phyloP scores from a whole-genome alignment of 64 coral and sea anemone species.

The Actinia tenebrosa region DNA sequence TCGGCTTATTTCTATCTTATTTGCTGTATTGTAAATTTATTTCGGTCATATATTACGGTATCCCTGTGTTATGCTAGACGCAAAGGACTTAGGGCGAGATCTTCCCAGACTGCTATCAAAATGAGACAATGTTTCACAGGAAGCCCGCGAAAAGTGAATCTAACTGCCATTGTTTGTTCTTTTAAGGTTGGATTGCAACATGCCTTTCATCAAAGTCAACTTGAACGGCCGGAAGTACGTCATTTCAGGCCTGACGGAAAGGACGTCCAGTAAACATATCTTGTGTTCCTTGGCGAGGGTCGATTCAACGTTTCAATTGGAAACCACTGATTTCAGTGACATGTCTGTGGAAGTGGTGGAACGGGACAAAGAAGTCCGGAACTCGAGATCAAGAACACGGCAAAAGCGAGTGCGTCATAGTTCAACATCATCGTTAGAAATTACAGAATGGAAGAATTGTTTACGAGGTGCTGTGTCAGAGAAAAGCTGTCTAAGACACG shows the following conservation, averaged over 20 bases:
- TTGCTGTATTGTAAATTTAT: no score
- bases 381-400: background rate
- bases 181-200: conserved; percentile 13
- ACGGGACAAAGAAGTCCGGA: conserved; percentile 5
- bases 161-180: background rate
- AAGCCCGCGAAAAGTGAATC: background rate
- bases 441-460: conserved; percentile 13
- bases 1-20: no score
- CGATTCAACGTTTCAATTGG: conserved; percentile 27
- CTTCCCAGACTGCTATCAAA: background rate
- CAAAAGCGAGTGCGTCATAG: background rate
- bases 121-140: background rate
- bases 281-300: conserved; percentile 65
- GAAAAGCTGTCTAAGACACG: background rate
- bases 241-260: conserved; percentile 59
- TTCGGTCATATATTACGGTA: no score
- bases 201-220: conserved; percentile 81
- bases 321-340: background rate
- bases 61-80: no score
- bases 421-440: conserved; percentile 13
- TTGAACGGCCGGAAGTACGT: conserved; percentile 68
- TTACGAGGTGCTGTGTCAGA: background rate
- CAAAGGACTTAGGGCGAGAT: no score
- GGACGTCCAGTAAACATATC: conserved; percentile 62
- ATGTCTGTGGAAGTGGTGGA: background rate